Evolutionary conservation across 1,140 invertebrate genomes (phyloP).

Genomic region (Drosophila aff.): DNA sequence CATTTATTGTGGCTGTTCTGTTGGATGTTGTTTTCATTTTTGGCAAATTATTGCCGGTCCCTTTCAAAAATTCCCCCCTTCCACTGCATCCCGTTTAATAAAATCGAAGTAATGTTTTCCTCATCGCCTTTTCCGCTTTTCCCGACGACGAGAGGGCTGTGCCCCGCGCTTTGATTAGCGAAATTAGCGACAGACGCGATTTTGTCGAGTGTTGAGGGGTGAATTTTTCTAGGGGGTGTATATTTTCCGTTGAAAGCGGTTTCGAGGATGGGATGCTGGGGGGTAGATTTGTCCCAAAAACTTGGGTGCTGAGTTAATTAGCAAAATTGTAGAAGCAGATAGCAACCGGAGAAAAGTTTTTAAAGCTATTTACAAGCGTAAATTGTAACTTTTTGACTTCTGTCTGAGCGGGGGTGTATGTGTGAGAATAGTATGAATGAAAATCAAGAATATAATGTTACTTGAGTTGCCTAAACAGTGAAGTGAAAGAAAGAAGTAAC

Average conservation of each 20-base stretch:
- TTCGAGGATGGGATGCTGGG: constrained; percentile 6
- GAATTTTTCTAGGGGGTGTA: not conserved
- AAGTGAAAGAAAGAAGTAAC: not conserved
- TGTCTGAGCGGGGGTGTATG: constrained; percentile 30
- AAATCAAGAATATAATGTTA: not conserved
- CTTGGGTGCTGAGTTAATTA: constrained; percentile 80
- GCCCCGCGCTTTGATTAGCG: constrained; percentile 70
- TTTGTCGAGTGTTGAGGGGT: constrained; percentile 11
- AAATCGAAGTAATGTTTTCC: constrained; percentile 70
- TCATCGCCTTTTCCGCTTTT: constrained; percentile 17
- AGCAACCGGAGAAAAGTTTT: constrained; percentile 71
- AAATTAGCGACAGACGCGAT: constrained; percentile 73
- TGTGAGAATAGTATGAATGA: constrained; percentile 1
- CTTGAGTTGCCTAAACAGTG: not conserved
- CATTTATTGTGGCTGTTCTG: constrained; percentile 76
- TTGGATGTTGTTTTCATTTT: constrained; percentile 62
- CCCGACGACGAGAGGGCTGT: not conserved
- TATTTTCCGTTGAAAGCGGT: constrained; percentile 11
- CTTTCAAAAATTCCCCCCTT: constrained; percentile 50
- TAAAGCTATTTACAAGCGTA: constrained; percentile 83
- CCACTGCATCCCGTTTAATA: constrained; percentile 65
- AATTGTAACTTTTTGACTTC: constrained; percentile 78
- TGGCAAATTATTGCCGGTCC: constrained; percentile 71
- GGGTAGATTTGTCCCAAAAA: constrained; percentile 29
- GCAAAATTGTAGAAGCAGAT: constrained; percentile 75